These are phyloP conservation scores for Cathartes aura DNA, from an alignment of 2,113 vertebrate genomes.

Conservation along the genomic window DNA sequence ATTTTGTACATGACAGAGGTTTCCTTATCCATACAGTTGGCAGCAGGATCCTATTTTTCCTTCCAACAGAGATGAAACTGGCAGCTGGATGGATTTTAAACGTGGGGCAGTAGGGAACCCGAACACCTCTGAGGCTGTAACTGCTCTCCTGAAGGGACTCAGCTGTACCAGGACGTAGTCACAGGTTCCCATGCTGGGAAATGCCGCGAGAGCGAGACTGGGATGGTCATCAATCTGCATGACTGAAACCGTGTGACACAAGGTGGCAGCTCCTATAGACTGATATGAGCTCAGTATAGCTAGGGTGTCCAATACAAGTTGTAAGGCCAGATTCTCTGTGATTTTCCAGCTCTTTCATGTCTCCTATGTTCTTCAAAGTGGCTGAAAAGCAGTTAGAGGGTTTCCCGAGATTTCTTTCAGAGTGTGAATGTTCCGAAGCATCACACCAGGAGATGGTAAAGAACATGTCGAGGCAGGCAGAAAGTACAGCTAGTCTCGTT, in stretches of 20 bases:
- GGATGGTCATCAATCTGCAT: not conserved
- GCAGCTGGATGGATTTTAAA: not conserved
- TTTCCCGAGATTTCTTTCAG: not conserved
- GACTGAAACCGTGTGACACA: not conserved
- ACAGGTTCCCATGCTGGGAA: not conserved
- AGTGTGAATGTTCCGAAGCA: not conserved
- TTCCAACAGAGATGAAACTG: not conserved
- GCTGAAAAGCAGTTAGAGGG: not conserved
- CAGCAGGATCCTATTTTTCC: not conserved
- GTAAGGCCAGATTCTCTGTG: not conserved
- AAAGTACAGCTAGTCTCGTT: not conserved
- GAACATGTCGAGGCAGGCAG: not conserved
- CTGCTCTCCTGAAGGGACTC: rapidly evolving
- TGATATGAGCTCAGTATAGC: not conserved
- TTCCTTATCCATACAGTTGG: not conserved
- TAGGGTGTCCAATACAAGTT: not conserved
- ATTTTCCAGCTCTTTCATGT: not conserved
- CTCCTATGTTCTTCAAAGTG: not conserved
- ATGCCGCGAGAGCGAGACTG: rapidly evolving
- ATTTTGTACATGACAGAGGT: not conserved
- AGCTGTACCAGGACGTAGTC: not conserved
- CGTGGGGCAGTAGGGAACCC: not conserved
- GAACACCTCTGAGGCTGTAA: not conserved
- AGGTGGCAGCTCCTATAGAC: not conserved
- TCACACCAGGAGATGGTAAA: not conserved